Conservation (phyloP, 2,113 vertebrate genomes). For the Gadus chalcogrammus region DNA sequence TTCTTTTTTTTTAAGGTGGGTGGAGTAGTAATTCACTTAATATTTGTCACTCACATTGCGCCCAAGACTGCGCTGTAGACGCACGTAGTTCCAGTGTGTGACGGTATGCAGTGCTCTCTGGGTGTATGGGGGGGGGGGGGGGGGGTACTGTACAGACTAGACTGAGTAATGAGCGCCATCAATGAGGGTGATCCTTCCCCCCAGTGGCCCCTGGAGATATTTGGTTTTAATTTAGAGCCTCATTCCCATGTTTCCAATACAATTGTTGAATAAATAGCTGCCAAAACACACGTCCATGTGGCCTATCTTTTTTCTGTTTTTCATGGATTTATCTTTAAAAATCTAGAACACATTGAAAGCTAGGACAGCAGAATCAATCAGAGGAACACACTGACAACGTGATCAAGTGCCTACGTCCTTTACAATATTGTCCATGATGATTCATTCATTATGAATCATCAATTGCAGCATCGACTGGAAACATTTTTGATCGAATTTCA, state of each 20-base stretch:
- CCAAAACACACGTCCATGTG: conserved; percentile 53
- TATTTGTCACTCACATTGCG: conserved; percentile 31
- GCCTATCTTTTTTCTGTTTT: conserved; percentile 33
- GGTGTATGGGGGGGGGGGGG: conserved; percentile 47
- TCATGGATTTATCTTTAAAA: too few species aligned
- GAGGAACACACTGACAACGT: too few species aligned
- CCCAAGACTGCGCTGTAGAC: conserved; percentile 25
- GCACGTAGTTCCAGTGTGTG: conserved; percentile 39
- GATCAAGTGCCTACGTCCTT: too few species aligned
- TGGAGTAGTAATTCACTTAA: conserved; percentile 30
- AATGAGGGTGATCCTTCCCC: conserved; percentile 39
- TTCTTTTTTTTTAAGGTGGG: conserved; percentile 36
- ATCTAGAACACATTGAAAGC: too few species aligned
- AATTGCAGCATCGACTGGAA: too few species aligned
- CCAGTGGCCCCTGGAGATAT: conserved; percentile 58
- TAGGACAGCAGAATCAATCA: too few species aligned
- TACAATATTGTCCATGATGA: not conserved
- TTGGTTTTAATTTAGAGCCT: conserved; percentile 66
- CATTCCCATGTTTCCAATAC: conserved; percentile 68
- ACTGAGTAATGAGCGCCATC: conserved; percentile 39
- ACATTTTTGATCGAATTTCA: too few species aligned
- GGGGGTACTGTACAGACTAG: conserved; percentile 49
- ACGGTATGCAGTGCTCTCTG: conserved; percentile 29
- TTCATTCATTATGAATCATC: too few species aligned
- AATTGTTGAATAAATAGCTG: conserved; percentile 73